Evolutionary conservation across 1,140 invertebrate species (phyloP).

Genomic region (Glomeris maerens): DNA sequence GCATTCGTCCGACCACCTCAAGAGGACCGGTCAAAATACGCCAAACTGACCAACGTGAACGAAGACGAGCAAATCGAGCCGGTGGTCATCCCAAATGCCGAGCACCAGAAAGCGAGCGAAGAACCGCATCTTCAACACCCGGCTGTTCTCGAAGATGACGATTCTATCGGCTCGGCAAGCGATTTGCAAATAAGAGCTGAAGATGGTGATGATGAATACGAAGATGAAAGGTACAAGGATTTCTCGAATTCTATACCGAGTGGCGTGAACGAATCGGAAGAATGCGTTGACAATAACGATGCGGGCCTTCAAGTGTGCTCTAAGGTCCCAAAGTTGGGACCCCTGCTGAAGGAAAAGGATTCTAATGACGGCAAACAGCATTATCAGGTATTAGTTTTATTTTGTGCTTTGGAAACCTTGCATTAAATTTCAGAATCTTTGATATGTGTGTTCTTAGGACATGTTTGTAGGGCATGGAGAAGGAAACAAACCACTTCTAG

Average conservation of each 20-base stretch:
- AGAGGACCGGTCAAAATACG: slow-evolving; percentile 63
- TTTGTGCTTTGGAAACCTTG: too few relatives aligned
- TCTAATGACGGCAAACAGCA: too few relatives aligned
- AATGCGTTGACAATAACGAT: too few relatives aligned
- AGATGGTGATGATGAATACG: slow-evolving; percentile 33
- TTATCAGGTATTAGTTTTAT: too few relatives aligned
- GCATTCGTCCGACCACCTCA: slow-evolving; percentile 46
- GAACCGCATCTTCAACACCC: slow-evolving; percentile 23
- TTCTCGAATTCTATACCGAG: too few relatives aligned
- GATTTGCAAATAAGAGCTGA: slow-evolving; percentile 44
- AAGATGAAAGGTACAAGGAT: slow-evolving; percentile 33
- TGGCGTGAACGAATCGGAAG: too few relatives aligned
- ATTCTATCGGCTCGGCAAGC: slow-evolving; percentile 58
- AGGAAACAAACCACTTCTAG: slow-evolving; percentile 56
- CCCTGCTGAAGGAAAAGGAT: too few relatives aligned
- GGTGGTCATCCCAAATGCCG: slow-evolving; percentile 14
- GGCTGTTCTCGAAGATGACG: slow-evolving; percentile 33
- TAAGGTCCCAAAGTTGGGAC: too few relatives aligned
- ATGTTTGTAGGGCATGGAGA: slow-evolving; percentile 58
- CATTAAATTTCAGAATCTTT: too few relatives aligned
- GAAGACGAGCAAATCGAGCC: slow-evolving; percentile 31
- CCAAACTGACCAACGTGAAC: slow-evolving; percentile 41
- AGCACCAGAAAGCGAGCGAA: slow-evolving; percentile 31
- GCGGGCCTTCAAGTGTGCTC: too few relatives aligned
- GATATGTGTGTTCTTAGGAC: too few relatives aligned